Conservation (phyloP, 2,888 invertebrate species). For the Saturnia japonica region DNA sequence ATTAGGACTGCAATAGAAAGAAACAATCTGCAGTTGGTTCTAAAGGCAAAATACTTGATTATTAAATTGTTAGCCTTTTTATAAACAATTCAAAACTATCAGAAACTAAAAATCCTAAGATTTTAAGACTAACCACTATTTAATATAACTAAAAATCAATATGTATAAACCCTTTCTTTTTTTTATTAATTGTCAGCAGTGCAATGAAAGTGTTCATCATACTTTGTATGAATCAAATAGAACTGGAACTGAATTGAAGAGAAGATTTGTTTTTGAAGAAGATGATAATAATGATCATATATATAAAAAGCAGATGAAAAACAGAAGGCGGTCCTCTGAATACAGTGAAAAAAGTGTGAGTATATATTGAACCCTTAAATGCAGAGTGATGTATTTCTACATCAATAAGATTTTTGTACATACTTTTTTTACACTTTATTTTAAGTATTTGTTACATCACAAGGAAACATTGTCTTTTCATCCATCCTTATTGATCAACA, state of each 20-base stretch:
- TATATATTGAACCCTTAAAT: background rate
- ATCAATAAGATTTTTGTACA: too few species aligned
- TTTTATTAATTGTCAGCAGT: background rate
- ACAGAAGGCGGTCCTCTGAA: background rate
- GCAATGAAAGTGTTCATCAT: background rate
- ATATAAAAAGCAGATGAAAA: background rate
- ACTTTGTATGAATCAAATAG: background rate
- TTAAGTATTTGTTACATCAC: too few species aligned
- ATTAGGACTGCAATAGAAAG: background rate
- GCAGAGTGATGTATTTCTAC: too few species aligned
- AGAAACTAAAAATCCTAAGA: background rate
- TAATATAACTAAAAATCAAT: background rate
- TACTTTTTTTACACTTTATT: too few species aligned
- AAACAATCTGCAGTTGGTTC: background rate
- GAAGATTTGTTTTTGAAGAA: conserved; percentile 12
- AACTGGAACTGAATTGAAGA: background rate
- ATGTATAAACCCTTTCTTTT: background rate
- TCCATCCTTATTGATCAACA: background rate
- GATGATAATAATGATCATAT: background rate
- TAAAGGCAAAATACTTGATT: background rate
- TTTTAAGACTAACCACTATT: background rate
- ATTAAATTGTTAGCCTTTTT: background rate
- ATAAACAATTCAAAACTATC: background rate
- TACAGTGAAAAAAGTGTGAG: conserved; percentile 5
- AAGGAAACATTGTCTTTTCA: background rate